Evolutionary conservation across 1,140 invertebrate genomes (phyloP).

Genomic region (Bombus confusus): DNA sequence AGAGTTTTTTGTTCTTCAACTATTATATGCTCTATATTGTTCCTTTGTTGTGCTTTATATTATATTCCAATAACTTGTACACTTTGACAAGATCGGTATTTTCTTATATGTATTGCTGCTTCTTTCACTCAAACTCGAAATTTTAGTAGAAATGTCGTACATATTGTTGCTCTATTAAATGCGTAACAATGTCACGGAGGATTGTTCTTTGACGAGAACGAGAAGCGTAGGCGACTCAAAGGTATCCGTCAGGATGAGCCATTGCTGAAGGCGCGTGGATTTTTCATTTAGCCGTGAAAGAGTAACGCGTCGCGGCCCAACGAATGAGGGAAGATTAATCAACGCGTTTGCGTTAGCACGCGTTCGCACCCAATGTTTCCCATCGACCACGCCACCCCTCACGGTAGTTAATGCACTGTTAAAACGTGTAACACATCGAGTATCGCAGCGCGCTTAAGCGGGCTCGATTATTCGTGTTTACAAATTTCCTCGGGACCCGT

Average conservation of each 20-base stretch:
- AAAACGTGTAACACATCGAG: slow-evolving; percentile 39
- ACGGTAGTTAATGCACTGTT: slow-evolving; percentile 32
- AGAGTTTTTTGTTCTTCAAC: too few species aligned
- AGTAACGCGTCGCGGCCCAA: not conserved
- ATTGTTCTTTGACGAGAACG: not conserved
- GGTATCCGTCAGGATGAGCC: not conserved
- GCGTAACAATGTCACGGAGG: not conserved
- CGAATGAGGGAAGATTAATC: slow-evolving; percentile 37
- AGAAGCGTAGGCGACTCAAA: not conserved
- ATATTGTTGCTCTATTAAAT: too few species aligned
- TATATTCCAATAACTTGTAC: too few species aligned
- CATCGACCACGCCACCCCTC: not conserved
- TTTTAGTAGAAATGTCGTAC: accelerated
- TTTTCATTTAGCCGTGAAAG: slow-evolving; percentile 17
- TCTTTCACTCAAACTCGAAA: not conserved
- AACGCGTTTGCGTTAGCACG: slow-evolving; percentile 13
- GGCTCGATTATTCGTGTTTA: slow-evolving; percentile 29
- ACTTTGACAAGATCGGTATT: too few species aligned
- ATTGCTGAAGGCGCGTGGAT: not conserved
- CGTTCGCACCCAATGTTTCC: not conserved
- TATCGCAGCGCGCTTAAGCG: slow-evolving; percentile 17
- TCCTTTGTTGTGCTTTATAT: too few species aligned
- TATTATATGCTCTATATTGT: too few species aligned
- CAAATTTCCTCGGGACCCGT: slow-evolving; percentile 16
- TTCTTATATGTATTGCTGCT: too few species aligned